phyloP scores from a whole-genome alignment of 2,797 vertebrate genomes.

The Ctenopoma kingsleyae region DNA sequence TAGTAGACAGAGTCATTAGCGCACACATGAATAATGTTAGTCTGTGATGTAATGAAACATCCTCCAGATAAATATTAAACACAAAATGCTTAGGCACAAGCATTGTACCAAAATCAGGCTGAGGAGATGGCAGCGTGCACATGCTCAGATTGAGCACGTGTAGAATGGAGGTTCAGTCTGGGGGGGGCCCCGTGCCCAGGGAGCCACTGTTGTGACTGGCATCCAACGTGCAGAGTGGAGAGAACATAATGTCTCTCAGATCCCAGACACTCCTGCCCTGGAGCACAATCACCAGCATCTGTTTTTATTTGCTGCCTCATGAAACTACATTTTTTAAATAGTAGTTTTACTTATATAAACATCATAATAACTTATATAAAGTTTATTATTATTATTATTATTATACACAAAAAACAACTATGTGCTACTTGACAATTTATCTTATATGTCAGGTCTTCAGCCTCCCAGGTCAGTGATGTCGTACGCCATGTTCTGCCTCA shows the following conservation, averaged over 20 bases:
- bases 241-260: conserved; percentile 44
- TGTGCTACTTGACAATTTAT: background rate
- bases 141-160: conserved; percentile 50
- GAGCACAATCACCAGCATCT: conserved; percentile 23
- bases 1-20: no score
- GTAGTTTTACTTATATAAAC: background rate
- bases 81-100: background rate
- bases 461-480: conserved; percentile 42
- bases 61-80: no score
- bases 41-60: background rate
- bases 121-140: conserved; percentile 31
- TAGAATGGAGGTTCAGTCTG: conserved; percentile 29
- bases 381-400: no score
- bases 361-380: no score
- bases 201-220: conserved; percentile 48
- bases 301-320: conserved; percentile 16
- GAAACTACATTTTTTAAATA: no score
- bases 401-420: no score
- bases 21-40: no score
- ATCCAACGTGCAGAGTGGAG: conserved; percentile 45
- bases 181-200: conserved; percentile 17
- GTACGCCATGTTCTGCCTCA: conserved; percentile 47
- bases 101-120: conserved; percentile 15
- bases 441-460: conserved; percentile 17
- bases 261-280: conserved; percentile 11